phyloP scores from a whole-genome alignment of 2,113 vertebrate species.

The Prunella himalayana region DNA sequence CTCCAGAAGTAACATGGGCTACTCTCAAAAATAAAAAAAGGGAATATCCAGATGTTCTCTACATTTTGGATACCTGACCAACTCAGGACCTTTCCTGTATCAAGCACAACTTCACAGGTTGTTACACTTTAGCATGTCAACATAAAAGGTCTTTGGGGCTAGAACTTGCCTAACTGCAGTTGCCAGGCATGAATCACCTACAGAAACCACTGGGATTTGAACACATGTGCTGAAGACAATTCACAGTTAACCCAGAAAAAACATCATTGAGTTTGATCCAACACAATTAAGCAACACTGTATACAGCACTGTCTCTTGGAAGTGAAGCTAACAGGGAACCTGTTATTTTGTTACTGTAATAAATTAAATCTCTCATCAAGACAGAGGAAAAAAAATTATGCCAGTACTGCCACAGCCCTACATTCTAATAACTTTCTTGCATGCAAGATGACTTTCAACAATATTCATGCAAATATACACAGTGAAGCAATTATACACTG shows the following conservation, averaged over 20 bases:
- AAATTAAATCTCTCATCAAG: slow-evolving; percentile 26
- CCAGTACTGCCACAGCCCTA: not conserved
- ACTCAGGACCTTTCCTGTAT: not conserved
- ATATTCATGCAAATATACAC: not conserved
- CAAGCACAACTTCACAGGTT: not conserved
- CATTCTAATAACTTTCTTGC: not conserved
- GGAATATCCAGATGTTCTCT: not conserved
- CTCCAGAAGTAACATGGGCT: not conserved
- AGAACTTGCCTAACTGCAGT: not conserved
- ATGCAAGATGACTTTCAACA: not conserved
- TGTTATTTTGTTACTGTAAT: not conserved
- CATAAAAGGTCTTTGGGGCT: not conserved
- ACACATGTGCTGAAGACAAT: not conserved
- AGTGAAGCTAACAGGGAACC: not conserved
- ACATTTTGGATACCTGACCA: not conserved
- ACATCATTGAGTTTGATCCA: not conserved
- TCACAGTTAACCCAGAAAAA: not conserved
- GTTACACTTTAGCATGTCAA: not conserved
- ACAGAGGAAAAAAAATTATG: not conserved
- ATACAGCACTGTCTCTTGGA: not conserved
- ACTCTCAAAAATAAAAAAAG: not conserved
- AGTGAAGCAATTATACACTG: slow-evolving; percentile 9
- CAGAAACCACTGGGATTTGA: not conserved
- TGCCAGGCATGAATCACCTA: not conserved
- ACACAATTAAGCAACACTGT: not conserved